Base-by-base conservation (phyloP, 2,888 invertebrate genomes). In the Biston stratarius region DNA sequence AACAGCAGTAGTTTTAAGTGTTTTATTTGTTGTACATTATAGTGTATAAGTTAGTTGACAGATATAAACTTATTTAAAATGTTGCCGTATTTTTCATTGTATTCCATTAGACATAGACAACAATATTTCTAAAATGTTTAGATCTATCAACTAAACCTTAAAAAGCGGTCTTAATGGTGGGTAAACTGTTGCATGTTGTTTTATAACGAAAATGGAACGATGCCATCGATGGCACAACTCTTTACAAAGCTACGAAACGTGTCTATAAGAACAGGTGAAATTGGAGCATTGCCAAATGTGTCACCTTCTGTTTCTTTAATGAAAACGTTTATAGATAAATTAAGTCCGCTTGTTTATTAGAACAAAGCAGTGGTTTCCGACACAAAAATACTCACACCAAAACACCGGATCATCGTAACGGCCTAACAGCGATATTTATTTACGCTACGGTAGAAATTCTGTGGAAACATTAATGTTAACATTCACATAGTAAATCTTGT, bases 321-420 rank as follows among this genome's bases (percentile, higher is more conserved):
- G 78, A 81, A 77, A 81, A 73, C 75, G 73, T 80, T 75, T 75
- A 75, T 74, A 78, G 75, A 80, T 83, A 81, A 85, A 85, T 83
- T 85, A 83, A 80, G 77, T 72, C 75, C 64, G 76, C 61, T 15
- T 80, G 77, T 80, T 80, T 78, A 77, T 71, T 76, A 79, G 72
- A 79, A 80, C 80, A 80, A 78, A 76, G 73, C 81, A 66, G 78
- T 71, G 77, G 83, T 83, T 82, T 76, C 83, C 74, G 76, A 80
- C 80, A 79, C 81, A 78, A 83, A 88, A 88, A 89, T 85, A 87
- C 85, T 86, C 87, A 87, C 82, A 83, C 81, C 76, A 74, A 87
- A 90, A 88, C 84, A 86, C 83, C 81, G 77, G 83, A 83, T 83
- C 64, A 53, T 64, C 61, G 61, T 53, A 48, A 64, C 67, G 64